Evolutionary conservation across 1,140 invertebrate genomes (phyloP), one percentile per base, ranked within the genome.

Genomic region (Tribolium castaneum): DNA sequence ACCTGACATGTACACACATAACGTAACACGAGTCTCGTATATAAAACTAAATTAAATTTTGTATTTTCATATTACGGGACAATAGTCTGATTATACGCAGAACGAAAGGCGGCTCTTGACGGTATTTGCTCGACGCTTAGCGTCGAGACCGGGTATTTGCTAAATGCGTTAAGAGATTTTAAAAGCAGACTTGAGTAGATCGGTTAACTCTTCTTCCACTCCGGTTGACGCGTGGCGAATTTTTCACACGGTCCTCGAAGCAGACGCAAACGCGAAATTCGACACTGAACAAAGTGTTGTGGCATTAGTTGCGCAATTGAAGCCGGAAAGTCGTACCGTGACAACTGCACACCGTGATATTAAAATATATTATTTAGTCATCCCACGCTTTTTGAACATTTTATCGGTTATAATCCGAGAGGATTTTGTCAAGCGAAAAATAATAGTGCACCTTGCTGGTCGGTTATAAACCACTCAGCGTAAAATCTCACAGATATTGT

Each of bases 1-100:
- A 80, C 76, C 77, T 77, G 70, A 80, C 78, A 78, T 75, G 76
- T 75, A 72, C 70, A 70, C 34, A 78, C 76, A 72, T 70, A 71
- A 76, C 76, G 73, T 75, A 52, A 70, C 62, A 80, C 70, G 75
- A 59, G 70, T 59, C 73, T 35, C 71, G 78, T 73, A 72, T 80
- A 80, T 83, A 83, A 83, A 83, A 81, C 82, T 78, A 82, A 83
- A 83, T 83, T 83, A 80, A 83, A 82, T 83, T 82, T 77, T 82
- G 80, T 81, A 82, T 82, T 81, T 82, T 81, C 70, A 71, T 79
- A 82, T 79, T 72, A 70, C 49, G 7, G 34, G 56, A 72, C 76
- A 72, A 72, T 72, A 25, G 49, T 76, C 70, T 74, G 56, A 79
- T 79, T 76, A 76, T 79, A 75, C 66, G 7, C 50, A 12, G 62